These are phyloP conservation scores for Stenotaenia linearis DNA, from an alignment of 2,888 invertebrate genomes.

Conservation along the genomic window DNA sequence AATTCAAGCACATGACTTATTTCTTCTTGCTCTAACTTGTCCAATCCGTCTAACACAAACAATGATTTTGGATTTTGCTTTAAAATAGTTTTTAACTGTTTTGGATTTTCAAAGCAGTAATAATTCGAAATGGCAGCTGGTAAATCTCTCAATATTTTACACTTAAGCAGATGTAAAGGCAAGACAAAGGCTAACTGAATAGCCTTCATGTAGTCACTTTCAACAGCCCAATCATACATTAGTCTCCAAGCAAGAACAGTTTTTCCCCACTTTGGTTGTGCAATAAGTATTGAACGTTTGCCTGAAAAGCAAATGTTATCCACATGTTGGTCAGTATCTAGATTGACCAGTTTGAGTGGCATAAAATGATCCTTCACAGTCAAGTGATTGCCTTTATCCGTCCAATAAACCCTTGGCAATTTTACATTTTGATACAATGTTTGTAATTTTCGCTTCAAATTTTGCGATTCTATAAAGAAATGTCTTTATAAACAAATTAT, in stretches of 20 bases:
- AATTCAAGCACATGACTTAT: background rate
- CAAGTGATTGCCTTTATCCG: background rate
- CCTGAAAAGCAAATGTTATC: background rate
- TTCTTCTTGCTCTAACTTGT: background rate
- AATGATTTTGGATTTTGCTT: background rate
- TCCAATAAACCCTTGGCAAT: background rate
- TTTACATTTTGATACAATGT: background rate
- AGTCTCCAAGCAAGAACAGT: background rate
- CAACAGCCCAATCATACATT: background rate
- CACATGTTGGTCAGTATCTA: background rate
- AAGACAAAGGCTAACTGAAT: background rate
- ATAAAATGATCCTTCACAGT: background rate
- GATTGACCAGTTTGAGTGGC: background rate
- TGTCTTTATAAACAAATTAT: too few relatives aligned
- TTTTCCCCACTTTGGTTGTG: background rate
- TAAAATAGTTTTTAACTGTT: background rate
- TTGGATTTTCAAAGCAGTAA: background rate
- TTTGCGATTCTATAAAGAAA: background rate
- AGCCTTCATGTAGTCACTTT: background rate
- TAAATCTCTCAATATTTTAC: background rate
- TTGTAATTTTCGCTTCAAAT: background rate
- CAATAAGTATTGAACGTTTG: background rate
- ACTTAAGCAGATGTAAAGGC: background rate
- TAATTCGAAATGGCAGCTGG: background rate
- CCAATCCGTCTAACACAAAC: background rate